Evolutionary conservation across 2,113 vertebrate species (phyloP).

Genomic region (Willisornis vidua): DNA sequence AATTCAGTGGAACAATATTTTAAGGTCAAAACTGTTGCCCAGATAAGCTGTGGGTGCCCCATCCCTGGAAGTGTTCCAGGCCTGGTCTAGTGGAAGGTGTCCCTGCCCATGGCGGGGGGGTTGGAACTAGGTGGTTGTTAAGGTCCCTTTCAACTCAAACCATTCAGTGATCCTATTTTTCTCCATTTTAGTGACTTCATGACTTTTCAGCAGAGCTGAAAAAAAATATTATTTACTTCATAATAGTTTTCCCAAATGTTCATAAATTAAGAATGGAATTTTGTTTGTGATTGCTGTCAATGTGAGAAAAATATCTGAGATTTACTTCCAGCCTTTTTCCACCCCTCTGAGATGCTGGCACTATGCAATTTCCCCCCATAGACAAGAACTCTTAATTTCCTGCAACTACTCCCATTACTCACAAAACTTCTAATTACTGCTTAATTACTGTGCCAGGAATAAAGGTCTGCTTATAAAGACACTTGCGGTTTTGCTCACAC

Average conservation of each 20-base stretch:
- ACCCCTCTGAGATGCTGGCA: neutral
- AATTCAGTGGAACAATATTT: neutral
- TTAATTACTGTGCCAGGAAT: slow-evolving; percentile 40
- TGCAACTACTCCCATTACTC: slow-evolving; percentile 9
- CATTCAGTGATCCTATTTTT: neutral
- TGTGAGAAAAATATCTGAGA: neutral
- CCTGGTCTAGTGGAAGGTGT: neutral
- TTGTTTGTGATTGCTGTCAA: neutral
- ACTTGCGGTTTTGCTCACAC: neutral
- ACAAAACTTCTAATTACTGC: slow-evolving; percentile 45
- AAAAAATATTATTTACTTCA: neutral
- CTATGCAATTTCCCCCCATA: neutral
- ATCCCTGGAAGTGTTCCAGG: neutral
- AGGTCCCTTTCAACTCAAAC: neutral
- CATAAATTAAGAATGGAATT: neutral
- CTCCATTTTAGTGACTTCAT: neutral
- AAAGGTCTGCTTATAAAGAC: slow-evolving; percentile 30
- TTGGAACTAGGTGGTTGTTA: neutral
- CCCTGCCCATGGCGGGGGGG: too few relatives aligned
- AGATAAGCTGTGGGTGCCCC: neutral
- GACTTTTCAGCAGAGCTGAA: neutral
- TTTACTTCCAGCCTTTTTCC: neutral
- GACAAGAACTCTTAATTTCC: slow-evolving; percentile 2
- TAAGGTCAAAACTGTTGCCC: neutral
- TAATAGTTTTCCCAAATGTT: neutral